Evolutionary conservation across 2,797 vertebrate genomes (phyloP), one percentile per base, ranked within the genome.

Genomic region (Phataginus tetradactyla): DNA sequence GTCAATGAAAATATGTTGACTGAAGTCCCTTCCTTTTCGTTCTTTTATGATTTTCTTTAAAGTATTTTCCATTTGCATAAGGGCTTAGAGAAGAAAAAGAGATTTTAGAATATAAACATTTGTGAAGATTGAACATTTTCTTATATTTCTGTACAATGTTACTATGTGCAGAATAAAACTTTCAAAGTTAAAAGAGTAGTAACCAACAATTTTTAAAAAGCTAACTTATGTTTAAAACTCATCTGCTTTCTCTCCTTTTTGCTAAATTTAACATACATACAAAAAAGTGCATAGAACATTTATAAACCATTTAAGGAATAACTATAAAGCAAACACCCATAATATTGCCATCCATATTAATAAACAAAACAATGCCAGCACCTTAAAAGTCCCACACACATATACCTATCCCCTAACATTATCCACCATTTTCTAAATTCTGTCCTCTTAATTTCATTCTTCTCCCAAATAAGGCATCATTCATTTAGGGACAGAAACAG

Each of bases 31-130:
- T 97, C 98, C 98, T 98, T 98, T 99, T 66, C 99, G 99, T 81
- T 99, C 99, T 97, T 99, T 99, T 59, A 98, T 99, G 95, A 99
- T 98, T 74, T 99, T 99, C 98, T 99, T 99, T 97, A 99, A 98
- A 97, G 99, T 97, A 3, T 98, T 98, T 98, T 99, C 99, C 99
- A 99, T 99, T 96, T 99, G 99, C 64, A 98, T 97, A 94, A 99
- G 98, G 71, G 99, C 99, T 99, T 98, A 84, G 59, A 91, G 68
- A 97, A 97, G 55, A 97, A 96, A 96, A 97, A 1, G 97, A 96
- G 90, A 93, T 88, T 97, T 98, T 91, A 96, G 92, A 96, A 95
- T 80, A 72, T 59, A 97, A 77, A 25, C 61, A 94, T 72, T 92
- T 94, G 3, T 90, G 57, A 90, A 85, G 61, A 94, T 13, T 63